Base-by-base conservation (phyloP, 2,888 invertebrate genomes). In the Alviniconcha strummeri region DNA sequence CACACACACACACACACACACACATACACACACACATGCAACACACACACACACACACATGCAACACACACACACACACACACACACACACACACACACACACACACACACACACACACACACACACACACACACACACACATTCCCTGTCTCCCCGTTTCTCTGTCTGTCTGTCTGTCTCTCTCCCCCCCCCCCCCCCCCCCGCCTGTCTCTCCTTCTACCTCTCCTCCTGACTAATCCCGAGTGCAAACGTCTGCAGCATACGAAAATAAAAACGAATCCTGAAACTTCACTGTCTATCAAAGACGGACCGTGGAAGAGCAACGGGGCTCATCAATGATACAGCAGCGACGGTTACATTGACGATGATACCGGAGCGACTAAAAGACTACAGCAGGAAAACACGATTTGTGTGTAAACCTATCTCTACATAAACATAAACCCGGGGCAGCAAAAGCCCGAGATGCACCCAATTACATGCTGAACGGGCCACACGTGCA, bases 401-500 rank as follows among this genome's bases (percentile, higher is more conserved):
- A 36, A 36, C 60, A 60, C 8, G 60, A 60, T 13, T 8, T 60
- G 2, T 13, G 9, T 8, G 60, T 60, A 60, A 60, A 60, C 8
- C 60, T 60, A 60, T 60, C 60, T 13, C 4, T 11, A 13, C 60
- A 60, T 11, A 8, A 60, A 60, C 4, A 60, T 60, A 60, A 60
- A 60, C 60, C 9, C 60, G 60, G 13, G 13, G 8, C 9, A 60
- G 60, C 60, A 4, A 75, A 75, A 75, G 15, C 9, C 13, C 54
- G 55, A 54, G 15, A 55, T 75, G 75, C 75, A 75, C 75, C 52
- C 55, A 75, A 75, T 75, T 75, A 75, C 75, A 55, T 55, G 17
- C 54, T 4, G 75, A 55, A 54, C 77, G 19, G 11, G 17, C 19
- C 57, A 17, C 77, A 77, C 77, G 57, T 77, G 77, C 77, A 57